These are phyloP conservation scores for Trachythela sp. DNA, from an alignment of 64 coral and sea anemone species.

Conservation along the genomic window DNA sequence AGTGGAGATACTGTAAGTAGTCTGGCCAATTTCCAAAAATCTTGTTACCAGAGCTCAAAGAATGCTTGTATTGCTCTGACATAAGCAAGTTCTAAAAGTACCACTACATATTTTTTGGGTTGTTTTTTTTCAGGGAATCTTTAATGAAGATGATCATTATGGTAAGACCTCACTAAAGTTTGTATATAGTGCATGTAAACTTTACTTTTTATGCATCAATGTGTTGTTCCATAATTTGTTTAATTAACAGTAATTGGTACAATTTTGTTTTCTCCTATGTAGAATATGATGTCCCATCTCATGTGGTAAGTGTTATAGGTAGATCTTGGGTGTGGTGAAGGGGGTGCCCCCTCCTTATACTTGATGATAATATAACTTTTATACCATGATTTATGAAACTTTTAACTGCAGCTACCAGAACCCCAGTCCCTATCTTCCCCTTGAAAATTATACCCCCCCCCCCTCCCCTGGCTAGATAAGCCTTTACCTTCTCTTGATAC, in stretches of 20 bases:
- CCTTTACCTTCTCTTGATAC: no score
- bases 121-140: neutral
- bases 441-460: no score
- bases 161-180: neutral
- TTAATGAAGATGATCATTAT: neutral
- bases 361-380: no score
- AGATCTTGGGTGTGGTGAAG: neutral
- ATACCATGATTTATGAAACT: no score
- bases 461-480: no score
- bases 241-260: no score
- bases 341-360: neutral
- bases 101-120: no score
- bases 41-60: neutral
- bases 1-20: constrained; percentile 46
- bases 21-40: neutral
- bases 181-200: no score
- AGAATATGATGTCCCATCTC: neutral
- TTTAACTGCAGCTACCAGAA: no score
- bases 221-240: neutral
- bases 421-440: no score
- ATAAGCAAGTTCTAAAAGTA: no score
- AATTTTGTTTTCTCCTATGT: neutral
- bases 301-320: neutral
- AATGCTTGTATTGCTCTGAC: no score
- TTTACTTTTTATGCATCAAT: neutral